Evolutionary conservation across 2,888 invertebrate species (phyloP), one percentile per base, ranked within the genome.

Genomic region (Omphaloscelis lunosa): DNA sequence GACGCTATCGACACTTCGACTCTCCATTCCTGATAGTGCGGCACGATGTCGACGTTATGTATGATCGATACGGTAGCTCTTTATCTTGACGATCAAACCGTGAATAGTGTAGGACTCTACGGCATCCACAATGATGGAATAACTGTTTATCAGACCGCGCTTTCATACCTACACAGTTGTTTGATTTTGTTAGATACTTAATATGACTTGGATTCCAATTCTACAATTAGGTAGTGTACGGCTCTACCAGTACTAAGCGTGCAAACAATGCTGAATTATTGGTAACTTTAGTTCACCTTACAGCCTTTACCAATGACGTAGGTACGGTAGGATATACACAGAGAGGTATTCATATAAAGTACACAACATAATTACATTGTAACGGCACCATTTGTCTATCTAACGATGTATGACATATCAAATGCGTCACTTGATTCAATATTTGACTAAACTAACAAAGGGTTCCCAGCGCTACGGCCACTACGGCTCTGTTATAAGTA

Each of bases 361-460:
- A 79, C 29, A 73, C 72, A 77, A 70, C 29, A 56, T 58, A 72
- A 66, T 71, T 62, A 76, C 63, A 73, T 77, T 80, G 72, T 76
- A 66, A 59, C 66, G 27, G 39, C 67, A 29, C 45, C 77, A 67
- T 67, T 80, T 83, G 81, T 82, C 81, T 74, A 34, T 34, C 20
- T 73, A 51, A 74, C 29, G 27, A 68, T 34, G 78, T 66, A 63
- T 61, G 59, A 61, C 59, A 41, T 29, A 73, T 76, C 39, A 20
- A 79, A 56, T 70, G 74, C 73, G 80, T 76, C 82, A 78, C 80
- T 75, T 75, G 83, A 69, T 83, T 51, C 80, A 83, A 83, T 76
- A 85, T 87, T 80, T 80, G 71, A 69, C 75, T 67, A 82, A 72
- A 76, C 75, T 34, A 74, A 74, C 74, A 84, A 82, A 85, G 77